Conservation (phyloP, 1,140 invertebrate genomes). For the Branchinecta lynchi region DNA sequence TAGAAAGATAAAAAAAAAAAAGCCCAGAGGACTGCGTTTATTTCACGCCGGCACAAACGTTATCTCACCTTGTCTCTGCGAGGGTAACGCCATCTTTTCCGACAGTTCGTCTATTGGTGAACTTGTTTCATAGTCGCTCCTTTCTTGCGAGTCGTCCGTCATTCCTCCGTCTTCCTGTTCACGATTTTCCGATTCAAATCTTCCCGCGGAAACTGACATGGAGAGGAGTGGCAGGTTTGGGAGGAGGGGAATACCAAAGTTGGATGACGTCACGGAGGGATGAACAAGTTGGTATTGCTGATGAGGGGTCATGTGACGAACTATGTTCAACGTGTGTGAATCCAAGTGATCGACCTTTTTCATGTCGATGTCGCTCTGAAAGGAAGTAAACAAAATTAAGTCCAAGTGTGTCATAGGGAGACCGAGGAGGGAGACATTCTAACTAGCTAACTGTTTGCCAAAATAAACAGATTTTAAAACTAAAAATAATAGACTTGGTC, state of each 20-base stretch:
- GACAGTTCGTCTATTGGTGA: neutral
- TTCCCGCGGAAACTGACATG: neutral
- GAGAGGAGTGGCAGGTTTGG: constrained; percentile 4
- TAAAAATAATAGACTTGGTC: no score
- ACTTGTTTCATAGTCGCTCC: neutral
- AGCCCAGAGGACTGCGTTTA: no score
- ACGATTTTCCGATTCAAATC: neutral
- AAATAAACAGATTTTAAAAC: no score
- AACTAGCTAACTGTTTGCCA: no score
- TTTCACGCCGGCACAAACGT: no score
- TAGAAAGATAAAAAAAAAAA: no score
- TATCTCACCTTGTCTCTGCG: no score
- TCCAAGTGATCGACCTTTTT: constrained; percentile 1
- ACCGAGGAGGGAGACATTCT: no score
- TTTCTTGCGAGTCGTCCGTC: neutral
- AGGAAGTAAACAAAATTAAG: neutral
- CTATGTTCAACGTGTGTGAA: neutral
- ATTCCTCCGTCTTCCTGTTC: neutral
- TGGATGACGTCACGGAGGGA: neutral
- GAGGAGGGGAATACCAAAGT: neutral
- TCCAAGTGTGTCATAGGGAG: no score
- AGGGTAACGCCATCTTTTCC: no score
- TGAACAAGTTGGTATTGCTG: neutral
- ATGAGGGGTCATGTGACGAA: neutral
- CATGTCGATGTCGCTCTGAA: neutral